A percentile compares a stretch with the other conserved stretches of the same genome.
These are phyloP conservation scores for Drosophila leontia DNA, from an alignment of 1,140 invertebrate species.

Conservation along the genomic window DNA sequence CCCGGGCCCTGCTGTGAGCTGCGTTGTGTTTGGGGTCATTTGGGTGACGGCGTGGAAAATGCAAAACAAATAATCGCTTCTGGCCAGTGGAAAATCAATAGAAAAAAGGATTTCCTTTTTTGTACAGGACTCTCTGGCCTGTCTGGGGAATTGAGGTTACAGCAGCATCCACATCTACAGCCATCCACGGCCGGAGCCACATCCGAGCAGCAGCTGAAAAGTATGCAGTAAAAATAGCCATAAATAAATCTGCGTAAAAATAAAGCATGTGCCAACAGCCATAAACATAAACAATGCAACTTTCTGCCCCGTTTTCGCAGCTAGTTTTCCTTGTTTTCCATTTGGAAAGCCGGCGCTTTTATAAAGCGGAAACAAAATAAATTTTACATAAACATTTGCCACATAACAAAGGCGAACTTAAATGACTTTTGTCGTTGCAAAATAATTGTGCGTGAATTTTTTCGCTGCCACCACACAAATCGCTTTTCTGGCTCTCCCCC, in stretches of 20 bases:
- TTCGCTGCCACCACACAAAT: constrained; percentile 39
- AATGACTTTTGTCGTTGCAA: constrained; percentile 82
- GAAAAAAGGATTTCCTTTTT: constrained; percentile 46
- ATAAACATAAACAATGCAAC: constrained; percentile 71
- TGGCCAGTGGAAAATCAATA: constrained; percentile 55
- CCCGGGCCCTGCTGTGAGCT: background rate
- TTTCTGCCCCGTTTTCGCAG: constrained; percentile 38
- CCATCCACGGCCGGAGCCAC: background rate
- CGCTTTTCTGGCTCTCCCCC: constrained; percentile 1
- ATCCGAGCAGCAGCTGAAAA: constrained; percentile 43
- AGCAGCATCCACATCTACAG: constrained; percentile 10
- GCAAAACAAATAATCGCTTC: constrained; percentile 65
- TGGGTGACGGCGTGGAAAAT: constrained; percentile 64
- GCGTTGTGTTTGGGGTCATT: constrained; percentile 47
- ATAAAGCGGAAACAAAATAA: constrained; percentile 71
- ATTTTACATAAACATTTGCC: constrained; percentile 75
- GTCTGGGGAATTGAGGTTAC: constrained; percentile 56
- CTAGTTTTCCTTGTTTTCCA: constrained; percentile 35
- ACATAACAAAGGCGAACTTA: constrained; percentile 69
- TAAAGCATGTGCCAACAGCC: constrained; percentile 65
- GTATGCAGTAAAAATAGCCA: constrained; percentile 64
- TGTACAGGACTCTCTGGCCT: constrained; percentile 16
- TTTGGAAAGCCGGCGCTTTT: constrained; percentile 25
- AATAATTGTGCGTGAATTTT: constrained; percentile 82
- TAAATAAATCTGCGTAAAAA: constrained; percentile 67